Evolutionary conservation across 1,140 invertebrate species (phyloP).

Genomic region (Meteorus sp.): DNA sequence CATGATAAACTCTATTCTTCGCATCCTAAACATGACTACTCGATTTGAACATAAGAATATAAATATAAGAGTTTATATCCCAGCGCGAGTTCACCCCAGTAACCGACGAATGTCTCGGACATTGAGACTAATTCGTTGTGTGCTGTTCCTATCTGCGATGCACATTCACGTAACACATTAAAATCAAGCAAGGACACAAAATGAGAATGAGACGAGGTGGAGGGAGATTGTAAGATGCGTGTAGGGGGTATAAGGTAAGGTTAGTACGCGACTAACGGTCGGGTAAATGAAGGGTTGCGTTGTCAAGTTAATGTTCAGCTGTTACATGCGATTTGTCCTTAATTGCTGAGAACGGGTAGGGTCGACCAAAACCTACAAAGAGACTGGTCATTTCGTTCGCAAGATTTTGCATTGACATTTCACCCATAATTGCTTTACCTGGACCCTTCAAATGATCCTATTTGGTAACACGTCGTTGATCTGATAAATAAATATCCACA

Average conservation of each 20-base stretch:
- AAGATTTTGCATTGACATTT: slow-evolving; percentile 26
- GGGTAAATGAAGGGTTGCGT: slow-evolving; percentile 60
- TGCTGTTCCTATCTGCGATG: too few relatives aligned
- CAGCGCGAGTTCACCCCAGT: too few relatives aligned
- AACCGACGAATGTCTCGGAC: too few relatives aligned
- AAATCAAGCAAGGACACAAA: neutral
- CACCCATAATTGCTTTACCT: slow-evolving; percentile 5
- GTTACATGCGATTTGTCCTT: slow-evolving; percentile 58
- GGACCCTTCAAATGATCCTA: slow-evolving; percentile 8
- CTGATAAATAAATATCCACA: too few relatives aligned
- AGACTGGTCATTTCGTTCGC: slow-evolving; percentile 31
- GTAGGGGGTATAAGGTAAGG: slow-evolving; percentile 10
- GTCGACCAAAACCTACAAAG: slow-evolving; percentile 42
- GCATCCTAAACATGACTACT: too few relatives aligned
- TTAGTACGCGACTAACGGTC: slow-evolving; percentile 33
- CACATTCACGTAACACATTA: too few relatives aligned
- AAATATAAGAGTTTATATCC: too few relatives aligned
- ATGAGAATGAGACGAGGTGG: slow-evolving; percentile 22
- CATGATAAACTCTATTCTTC: too few relatives aligned
- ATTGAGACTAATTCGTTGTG: too few relatives aligned
- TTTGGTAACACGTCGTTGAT: slow-evolving; percentile 16
- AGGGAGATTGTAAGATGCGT: neutral
- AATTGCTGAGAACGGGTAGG: slow-evolving; percentile 49
- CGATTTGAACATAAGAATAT: too few relatives aligned
- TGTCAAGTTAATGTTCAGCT: slow-evolving; percentile 59